These are phyloP conservation scores for Leucophora obtusa DNA, from an alignment of 2,888 invertebrate genomes.

Conservation along the genomic window DNA sequence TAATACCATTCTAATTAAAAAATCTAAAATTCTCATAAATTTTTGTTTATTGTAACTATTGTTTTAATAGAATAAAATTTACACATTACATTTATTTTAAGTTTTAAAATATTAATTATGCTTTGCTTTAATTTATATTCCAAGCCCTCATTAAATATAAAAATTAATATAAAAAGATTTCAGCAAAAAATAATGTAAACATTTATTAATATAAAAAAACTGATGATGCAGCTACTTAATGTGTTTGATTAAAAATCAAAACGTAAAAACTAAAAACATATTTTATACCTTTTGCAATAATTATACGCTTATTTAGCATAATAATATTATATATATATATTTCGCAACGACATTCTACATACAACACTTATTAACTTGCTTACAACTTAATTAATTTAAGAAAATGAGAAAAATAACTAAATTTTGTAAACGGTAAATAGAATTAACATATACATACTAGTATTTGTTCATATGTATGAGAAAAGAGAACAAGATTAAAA, in stretches of 20 bases:
- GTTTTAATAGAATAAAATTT: neutral
- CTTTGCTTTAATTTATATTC: neutral
- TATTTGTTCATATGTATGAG: no score
- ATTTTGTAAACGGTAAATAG: neutral
- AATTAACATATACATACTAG: no score
- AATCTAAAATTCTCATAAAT: neutral
- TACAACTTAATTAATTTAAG: neutral
- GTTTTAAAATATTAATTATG: neutral
- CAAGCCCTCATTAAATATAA: neutral
- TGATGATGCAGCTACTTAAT: neutral
- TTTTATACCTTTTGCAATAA: neutral
- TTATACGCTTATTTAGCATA: conserved; percentile 35
- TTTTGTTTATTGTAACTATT: neutral
- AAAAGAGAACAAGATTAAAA: no score
- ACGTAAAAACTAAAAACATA: neutral
- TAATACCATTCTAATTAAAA: neutral
- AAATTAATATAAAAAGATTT: neutral
- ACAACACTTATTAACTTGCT: neutral
- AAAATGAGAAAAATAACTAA: neutral
- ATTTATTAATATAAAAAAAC: neutral
- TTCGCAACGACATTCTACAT: neutral
- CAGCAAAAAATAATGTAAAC: neutral
- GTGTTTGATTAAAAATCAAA: neutral
- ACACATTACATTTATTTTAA: neutral
- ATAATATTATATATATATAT: conserved; percentile 13